These are phyloP conservation scores for Puffinus mauretanicus DNA, from an alignment of 2,113 vertebrate genomes.

Conservation along the genomic window DNA sequence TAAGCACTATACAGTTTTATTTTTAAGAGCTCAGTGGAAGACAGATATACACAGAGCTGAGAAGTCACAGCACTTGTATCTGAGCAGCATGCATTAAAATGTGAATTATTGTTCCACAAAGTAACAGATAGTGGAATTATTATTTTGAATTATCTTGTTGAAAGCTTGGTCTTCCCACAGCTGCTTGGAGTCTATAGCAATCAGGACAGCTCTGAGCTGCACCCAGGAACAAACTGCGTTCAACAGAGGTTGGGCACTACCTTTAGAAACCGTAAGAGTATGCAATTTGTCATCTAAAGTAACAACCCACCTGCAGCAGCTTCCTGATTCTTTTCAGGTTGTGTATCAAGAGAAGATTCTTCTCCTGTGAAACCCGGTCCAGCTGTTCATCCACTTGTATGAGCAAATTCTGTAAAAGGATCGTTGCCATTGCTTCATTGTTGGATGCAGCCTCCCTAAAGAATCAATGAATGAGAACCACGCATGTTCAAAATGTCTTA, in stretches of 20 bases:
- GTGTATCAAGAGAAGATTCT: constrained; percentile 92
- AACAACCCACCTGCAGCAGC: constrained; percentile 84
- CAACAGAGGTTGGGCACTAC: neutral
- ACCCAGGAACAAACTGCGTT: neutral
- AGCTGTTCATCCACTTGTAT: constrained; percentile 90
- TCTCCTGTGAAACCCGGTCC: constrained; percentile 82
- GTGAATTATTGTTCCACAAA: neutral
- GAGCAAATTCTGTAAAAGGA: constrained; percentile 87
- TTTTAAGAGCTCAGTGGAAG: neutral
- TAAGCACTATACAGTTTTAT: neutral
- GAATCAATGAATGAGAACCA: neutral
- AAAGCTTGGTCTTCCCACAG: neutral
- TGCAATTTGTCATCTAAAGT: neutral
- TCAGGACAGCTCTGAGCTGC: neutral
- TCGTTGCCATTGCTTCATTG: constrained; percentile 87
- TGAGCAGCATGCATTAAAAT: neutral
- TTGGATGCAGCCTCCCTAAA: constrained; percentile 83
- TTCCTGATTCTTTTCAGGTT: constrained; percentile 95
- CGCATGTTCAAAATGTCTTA: neutral
- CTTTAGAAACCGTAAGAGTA: neutral
- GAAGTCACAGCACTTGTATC: neutral
- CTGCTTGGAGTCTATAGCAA: neutral
- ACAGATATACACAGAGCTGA: neutral
- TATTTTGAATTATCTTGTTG: neutral
- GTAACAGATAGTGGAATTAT: neutral